Evolutionary conservation across 92 coral and sea anemone genomes (phyloP), one percentile per base, ranked within the genome.

Genomic region (Phenganax stokvisi): DNA sequence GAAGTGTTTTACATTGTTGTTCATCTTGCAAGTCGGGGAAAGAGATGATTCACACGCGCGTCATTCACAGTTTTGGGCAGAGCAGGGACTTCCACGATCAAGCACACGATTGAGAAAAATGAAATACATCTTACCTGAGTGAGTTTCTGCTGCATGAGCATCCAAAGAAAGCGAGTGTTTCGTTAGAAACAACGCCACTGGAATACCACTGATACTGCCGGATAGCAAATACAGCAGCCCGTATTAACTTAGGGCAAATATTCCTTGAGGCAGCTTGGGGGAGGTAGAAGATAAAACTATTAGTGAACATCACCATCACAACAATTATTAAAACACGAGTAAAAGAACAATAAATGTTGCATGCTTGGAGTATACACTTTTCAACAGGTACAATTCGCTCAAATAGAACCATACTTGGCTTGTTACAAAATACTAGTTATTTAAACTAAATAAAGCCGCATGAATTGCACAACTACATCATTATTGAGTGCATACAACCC

Each of bases 171-270:
- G 57, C 81, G 54, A 68, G 54, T 68, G 81, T 77, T 77, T 77
- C 70, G 71, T 62, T 27, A 15, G 66, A 60, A 77, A 62, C 64
- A 77, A 56, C 31, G 71, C 81, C 30, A 71, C 13, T 29, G 31
- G 57, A 77, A 59, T 59, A 77, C 81, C 81, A 77, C 55, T 77
- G 71, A 60, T 60, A 54, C 66, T 77, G 71, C 81, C 60, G 80
- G 62, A 75, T 56, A 55, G 81, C 81, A 77, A 77, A 59, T 57
- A 62, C 55, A 31, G 55, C 71, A 62, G 71, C 57, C 64, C 69
- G 57, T 51, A 77, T 58, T 30, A 29, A 47, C 27, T 28, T 77
- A 62, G 56, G 64, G 55, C 81, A 57, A 77, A 62, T 77, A 62
- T 30, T 37, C 53, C 71, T 17, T 44, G 80, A 76, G 80, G 29